Percentiles rank a stretch among this genome's conserved stretches.
Conservation (phyloP, 1,140 invertebrate genomes). For the Monochamus saltuarius region DNA sequence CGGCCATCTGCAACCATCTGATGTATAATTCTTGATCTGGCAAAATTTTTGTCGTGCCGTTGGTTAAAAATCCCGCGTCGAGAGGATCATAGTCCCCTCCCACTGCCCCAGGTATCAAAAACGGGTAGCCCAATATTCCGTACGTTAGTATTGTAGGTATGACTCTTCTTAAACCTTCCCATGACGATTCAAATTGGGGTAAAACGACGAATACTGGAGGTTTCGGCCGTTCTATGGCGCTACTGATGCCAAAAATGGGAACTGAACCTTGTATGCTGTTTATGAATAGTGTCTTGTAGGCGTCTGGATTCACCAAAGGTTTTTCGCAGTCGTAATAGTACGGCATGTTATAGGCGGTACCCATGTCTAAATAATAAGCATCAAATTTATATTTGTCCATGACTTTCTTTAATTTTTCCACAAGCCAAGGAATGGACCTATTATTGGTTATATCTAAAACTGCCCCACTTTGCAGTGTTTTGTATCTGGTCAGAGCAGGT, state of each 20-base stretch:
- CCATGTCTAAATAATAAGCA: constrained; percentile 88
- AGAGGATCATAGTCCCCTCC: constrained; percentile 77
- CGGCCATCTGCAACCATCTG: constrained; percentile 91
- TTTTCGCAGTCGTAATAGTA: constrained; percentile 78
- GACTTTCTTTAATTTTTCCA: constrained; percentile 70
- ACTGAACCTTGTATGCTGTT: constrained; percentile 64
- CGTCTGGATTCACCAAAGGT: constrained; percentile 74
- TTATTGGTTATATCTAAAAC: constrained; percentile 85
- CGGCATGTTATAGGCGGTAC: constrained; percentile 84
- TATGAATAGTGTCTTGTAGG: constrained; percentile 74
- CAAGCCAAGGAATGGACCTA: constrained; percentile 75
- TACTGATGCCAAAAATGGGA: constrained; percentile 78
- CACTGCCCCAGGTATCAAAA: constrained; percentile 89
- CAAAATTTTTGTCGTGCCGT: constrained; percentile 55
- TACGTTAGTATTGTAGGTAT: constrained; percentile 86
- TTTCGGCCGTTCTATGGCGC: constrained; percentile 76
- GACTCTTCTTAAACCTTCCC: constrained; percentile 81
- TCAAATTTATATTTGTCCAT: constrained; percentile 77
- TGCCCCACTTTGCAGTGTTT: constrained; percentile 72
- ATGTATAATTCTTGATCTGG: constrained; percentile 88
- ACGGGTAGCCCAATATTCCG: constrained; percentile 85
- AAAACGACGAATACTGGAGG: constrained; percentile 85
- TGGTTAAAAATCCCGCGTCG: constrained; percentile 55
- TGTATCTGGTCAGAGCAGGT: constrained; percentile 75
- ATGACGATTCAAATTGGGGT: constrained; percentile 82